Evolutionary conservation across 2,113 vertebrate genomes (phyloP).

Genomic region (Sorex fumeus): DNA sequence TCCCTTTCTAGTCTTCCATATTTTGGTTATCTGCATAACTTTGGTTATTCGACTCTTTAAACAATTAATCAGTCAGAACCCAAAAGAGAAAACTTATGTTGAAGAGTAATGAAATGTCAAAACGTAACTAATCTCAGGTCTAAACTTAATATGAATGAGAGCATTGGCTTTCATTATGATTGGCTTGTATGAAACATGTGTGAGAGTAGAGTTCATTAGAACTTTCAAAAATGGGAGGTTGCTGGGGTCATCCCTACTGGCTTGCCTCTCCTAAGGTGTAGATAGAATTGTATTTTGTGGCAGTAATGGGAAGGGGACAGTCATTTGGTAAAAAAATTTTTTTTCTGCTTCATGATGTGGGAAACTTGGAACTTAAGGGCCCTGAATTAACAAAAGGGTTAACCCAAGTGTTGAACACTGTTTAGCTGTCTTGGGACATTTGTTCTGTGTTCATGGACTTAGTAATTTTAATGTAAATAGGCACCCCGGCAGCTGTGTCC

Average conservation of each 20-base stretch:
- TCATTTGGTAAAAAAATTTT: conserved; percentile 54
- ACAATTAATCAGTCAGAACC: neutral
- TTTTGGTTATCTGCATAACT: neutral
- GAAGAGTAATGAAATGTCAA: conserved; percentile 27
- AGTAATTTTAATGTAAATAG: conserved; percentile 90
- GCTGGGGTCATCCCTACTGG: neutral
- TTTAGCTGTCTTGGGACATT: conserved; percentile 86
- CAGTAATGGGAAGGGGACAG: neutral
- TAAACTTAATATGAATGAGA: conserved; percentile 42
- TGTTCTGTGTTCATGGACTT: conserved; percentile 86
- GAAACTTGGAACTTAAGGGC: conserved; percentile 62
- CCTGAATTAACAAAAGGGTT: conserved; percentile 82
- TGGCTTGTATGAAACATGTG: neutral
- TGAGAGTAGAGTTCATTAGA: neutral
- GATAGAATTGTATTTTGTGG: neutral
- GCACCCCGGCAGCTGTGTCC: conserved; percentile 92
- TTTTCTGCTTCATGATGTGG: conserved; percentile 55
- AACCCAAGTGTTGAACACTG: conserved; percentile 79
- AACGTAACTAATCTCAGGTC: neutral
- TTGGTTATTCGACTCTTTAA: conserved; percentile 10
- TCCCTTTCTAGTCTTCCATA: neutral
- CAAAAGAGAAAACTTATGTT: conserved; percentile 10
- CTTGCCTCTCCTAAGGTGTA: neutral
- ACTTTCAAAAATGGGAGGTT: neutral
- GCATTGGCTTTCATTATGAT: neutral